Base-by-base conservation (phyloP, 2,888 invertebrate genomes). In the Hydroisotoma schaefferi region DNA sequence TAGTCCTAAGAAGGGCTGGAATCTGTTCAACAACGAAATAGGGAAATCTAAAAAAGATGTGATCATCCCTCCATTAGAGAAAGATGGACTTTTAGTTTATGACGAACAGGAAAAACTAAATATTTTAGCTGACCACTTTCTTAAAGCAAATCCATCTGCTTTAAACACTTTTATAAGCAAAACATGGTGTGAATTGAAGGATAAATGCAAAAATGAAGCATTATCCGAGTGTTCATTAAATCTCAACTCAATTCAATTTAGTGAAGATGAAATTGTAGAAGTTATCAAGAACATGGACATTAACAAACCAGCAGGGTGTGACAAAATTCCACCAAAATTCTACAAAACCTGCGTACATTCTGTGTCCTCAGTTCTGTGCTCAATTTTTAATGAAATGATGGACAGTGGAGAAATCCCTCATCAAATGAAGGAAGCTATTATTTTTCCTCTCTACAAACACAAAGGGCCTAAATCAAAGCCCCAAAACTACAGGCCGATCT, bases 261-360 rank as follows among this genome's bases (percentile, higher is more conserved):
- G 25, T 6, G 27, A 8, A 15, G 44, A 43, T 8, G 58, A 58
- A 33, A 37, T 58, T 20, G 18, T 44, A 33, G n/a, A 5, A 1
- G 47, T 25, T 23, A 47, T 59, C 3, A 38, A 15, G 2, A 15
- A 20, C 1, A 33, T 57, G 18, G n/a, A 25, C 2, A 25, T 28
- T 25, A 55, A 55, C 20, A 59, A 59, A 49, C 54, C 54, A 2
- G 37, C 38, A 12, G 59, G 59, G 2, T 1, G 5, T 37, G 54
- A 55, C 22, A 25, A n/a, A n/a, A 20, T 59, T 4, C 55, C 55
- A 8, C 15, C 55, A 15, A 27, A 18, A n/a, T 48, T 59, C 18
- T 55, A 38, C 27, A 59, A 54, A 29, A 37, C 15, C 20, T 55
- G 59, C 23, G 15, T 15, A 23, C n/a, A 12, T 1, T 33, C 54